Conservation (phyloP, 1,140 invertebrate species). For the Leptoteleia sp. region DNA sequence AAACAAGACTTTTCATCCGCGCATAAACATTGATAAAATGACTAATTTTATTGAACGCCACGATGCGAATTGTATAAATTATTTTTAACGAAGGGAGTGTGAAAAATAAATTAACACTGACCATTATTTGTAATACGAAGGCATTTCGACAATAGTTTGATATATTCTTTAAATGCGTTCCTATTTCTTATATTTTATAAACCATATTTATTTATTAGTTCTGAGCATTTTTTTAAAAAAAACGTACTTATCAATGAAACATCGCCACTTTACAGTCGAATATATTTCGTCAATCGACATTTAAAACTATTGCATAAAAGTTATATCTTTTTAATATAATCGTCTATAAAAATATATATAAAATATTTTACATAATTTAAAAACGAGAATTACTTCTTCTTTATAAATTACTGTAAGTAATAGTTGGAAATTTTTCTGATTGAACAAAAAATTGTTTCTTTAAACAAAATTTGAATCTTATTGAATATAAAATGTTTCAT, state of each 20-base stretch:
- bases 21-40: not conserved
- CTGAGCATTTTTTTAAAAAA: conserved; percentile 8
- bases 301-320: conserved; percentile 31
- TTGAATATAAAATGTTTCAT: conserved; percentile 43
- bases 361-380: conserved; percentile 40
- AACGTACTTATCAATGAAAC: conserved; percentile 46
- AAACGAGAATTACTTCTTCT: too few relatives aligned
- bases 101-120: too few relatives aligned
- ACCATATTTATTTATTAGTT: conserved; percentile 37
- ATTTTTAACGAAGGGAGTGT: too few relatives aligned
- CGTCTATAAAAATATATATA: conserved; percentile 35
- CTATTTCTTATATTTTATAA: conserved; percentile 23
- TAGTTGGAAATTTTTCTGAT: too few relatives aligned
- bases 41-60: too few relatives aligned
- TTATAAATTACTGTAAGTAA: too few relatives aligned
- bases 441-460: too few relatives aligned
- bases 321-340: conserved; percentile 38
- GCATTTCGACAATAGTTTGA: too few relatives aligned
- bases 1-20: conserved; percentile 23
- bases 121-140: too few relatives aligned
- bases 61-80: too few relatives aligned
- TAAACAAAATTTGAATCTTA: too few relatives aligned
- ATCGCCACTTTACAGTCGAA: conserved; percentile 34
- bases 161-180: conserved; percentile 35
- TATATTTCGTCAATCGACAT: conserved; percentile 33